A percentile compares a stretch with the other conserved stretches of the same genome.
These are phyloP conservation scores for Halesus radiatus DNA, from an alignment of 1,140 invertebrate species.

Conservation along the genomic window DNA sequence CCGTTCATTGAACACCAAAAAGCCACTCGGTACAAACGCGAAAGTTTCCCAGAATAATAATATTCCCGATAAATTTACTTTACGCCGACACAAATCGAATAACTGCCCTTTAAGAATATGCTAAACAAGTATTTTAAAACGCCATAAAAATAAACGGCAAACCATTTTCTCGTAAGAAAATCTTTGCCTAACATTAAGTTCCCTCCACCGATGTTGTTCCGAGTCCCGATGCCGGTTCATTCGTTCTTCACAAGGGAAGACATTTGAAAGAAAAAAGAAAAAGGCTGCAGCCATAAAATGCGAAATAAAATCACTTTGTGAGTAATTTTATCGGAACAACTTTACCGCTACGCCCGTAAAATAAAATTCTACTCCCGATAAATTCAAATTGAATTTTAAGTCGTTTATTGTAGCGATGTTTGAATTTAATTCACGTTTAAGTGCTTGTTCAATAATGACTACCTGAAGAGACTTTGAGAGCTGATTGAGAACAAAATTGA, in stretches of 20 bases:
- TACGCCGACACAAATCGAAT: slow-evolving; percentile 13
- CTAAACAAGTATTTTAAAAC: slow-evolving; percentile 41
- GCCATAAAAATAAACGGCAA: slow-evolving; percentile 30
- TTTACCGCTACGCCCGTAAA: slow-evolving; percentile 2
- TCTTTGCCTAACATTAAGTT: slow-evolving; percentile 19
- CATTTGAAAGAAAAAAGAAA: slow-evolving; percentile 27
- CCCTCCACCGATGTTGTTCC: neutral
- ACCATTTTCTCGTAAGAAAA: slow-evolving; percentile 25
- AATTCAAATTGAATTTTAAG: slow-evolving; percentile 6
- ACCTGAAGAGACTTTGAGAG: neutral
- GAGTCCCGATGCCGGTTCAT: neutral
- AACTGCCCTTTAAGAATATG: slow-evolving; percentile 27
- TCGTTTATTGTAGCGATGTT: slow-evolving; percentile 2
- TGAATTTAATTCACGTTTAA: slow-evolving; percentile 10
- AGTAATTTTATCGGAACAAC: slow-evolving; percentile 25
- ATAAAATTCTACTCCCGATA: too few relatives aligned
- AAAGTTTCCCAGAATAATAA: neutral
- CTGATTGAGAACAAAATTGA: too few relatives aligned
- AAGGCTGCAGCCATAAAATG: slow-evolving; percentile 25
- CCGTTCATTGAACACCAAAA: neutral
- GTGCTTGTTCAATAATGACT: neutral
- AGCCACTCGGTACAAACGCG: neutral
- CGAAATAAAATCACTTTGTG: slow-evolving; percentile 35
- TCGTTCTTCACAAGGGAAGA: slow-evolving; percentile 5
- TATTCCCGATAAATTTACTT: slow-evolving; percentile 17